Conservation (phyloP, 2,113 vertebrate genomes). For the Oreamnos americanus region DNA sequence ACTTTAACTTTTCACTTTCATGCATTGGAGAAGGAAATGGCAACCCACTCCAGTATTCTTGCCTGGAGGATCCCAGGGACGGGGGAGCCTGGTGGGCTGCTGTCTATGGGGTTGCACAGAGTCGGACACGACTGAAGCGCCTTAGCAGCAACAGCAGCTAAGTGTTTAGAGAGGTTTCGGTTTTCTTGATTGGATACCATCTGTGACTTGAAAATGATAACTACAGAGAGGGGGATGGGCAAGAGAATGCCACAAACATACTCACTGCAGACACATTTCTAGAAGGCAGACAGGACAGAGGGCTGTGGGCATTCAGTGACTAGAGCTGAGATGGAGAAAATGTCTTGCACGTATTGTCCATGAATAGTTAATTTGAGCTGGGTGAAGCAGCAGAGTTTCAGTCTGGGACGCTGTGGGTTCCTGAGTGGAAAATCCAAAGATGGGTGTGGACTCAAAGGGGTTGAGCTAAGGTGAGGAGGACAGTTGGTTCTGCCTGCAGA, state of each 20-base stretch:
- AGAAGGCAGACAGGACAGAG: neutral
- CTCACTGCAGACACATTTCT: neutral
- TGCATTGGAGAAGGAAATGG: too few relatives aligned
- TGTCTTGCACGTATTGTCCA: neutral
- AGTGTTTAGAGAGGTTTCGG: neutral
- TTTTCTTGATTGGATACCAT: neutral
- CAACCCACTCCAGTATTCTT: too few relatives aligned
- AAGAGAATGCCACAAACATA: neutral
- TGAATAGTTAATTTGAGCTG: neutral
- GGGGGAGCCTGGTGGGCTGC: too few relatives aligned
- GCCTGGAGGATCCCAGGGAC: too few relatives aligned
- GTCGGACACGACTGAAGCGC: too few relatives aligned
- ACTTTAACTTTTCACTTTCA: too few relatives aligned
- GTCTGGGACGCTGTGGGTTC: neutral
- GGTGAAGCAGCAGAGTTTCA: neutral
- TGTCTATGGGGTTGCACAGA: too few relatives aligned
- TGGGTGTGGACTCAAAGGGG: neutral
- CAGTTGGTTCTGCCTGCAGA: neutral
- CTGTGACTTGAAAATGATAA: neutral
- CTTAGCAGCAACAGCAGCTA: neutral
- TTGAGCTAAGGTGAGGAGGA: neutral
- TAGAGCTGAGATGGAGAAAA: neutral
- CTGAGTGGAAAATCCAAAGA: neutral
- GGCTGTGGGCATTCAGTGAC: neutral
- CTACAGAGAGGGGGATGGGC: neutral